Conservation (phyloP, 2,888 invertebrate species). For the Catotricha subobsoleta region DNA sequence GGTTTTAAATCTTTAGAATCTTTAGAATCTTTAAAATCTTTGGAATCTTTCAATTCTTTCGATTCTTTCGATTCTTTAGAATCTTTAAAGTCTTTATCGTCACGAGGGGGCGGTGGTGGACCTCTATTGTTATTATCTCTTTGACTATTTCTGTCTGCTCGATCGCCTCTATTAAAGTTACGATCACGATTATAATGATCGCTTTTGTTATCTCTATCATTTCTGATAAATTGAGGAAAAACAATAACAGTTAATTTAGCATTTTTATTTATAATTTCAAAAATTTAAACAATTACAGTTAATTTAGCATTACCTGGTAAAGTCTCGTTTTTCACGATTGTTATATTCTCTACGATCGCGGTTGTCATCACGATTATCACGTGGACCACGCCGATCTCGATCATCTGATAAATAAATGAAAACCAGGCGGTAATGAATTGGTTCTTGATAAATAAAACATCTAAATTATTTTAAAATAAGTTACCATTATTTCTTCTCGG, state of each 20-base stretch:
- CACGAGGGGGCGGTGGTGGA: conserved; percentile 6
- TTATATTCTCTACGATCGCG: no score
- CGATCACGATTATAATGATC: conserved; percentile 10
- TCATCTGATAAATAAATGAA: not conserved
- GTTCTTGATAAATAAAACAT: not conserved
- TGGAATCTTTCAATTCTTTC: conserved; percentile 17
- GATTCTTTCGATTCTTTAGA: conserved; percentile 15
- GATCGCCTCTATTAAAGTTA: conserved; percentile 11
- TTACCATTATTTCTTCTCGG: not conserved
- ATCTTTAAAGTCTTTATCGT: conserved; percentile 13
- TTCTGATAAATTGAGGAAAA: no score
- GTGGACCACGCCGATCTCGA: conserved; percentile 1
- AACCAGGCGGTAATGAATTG: not conserved
- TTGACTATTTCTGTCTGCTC: conserved; percentile 6
- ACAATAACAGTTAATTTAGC: no score
- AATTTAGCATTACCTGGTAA: no score
- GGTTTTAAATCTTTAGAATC: conserved; percentile 6
- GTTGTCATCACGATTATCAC: conserved; percentile 15
- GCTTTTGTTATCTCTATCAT: conserved; percentile 5
- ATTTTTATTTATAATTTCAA: no score
- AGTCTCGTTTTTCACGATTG: no score
- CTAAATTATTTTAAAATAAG: not conserved
- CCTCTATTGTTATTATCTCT: conserved; percentile 2
- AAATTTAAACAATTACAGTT: no score
- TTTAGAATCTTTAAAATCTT: conserved; percentile 11